Evolutionary conservation across 2,797 vertebrate genomes (phyloP), one percentile per base, ranked within the genome.

Genomic region (Chromobotia macracanthus): DNA sequence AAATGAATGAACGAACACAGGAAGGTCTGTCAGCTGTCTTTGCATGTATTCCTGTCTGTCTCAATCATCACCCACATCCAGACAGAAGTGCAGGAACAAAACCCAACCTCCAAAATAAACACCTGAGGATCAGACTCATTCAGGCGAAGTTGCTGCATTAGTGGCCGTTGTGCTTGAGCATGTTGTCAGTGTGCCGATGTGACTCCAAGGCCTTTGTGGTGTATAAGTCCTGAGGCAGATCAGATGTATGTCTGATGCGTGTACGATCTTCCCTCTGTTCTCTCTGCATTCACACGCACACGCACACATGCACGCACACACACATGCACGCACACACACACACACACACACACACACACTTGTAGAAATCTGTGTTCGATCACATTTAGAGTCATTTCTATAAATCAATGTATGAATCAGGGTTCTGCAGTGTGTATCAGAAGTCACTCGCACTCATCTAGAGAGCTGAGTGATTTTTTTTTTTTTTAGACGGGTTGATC

Each of bases 151-250:
- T 53, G 48, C 16, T 64, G 46, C 2, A 25, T 64, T 97, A 99
- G 95, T 95, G 96, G 90, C 95, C 95, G 38, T 96, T 95, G 70
- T 95, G 95, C 87, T 92, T 87, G 91, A 96, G 92, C 93, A 96
- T 95, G 89, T 96, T 95, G 80, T 96, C 96, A 87, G 96, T 94
- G 92, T 95, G 94, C 93, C 95, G 94, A 91, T 96, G 97, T 89
- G 96, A 94, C 93, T 98, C 97, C 97, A 97, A 98, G 96, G 97
- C 96, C 95, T 95, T 97, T 92, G 95, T 94, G 96, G 97, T 96
- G 95, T 95, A 97, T 90, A 95, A 96, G 94, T 99, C 97, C 96
- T 97, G 97, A 95, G 97, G 96, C 94, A 97, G 93, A 93, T 99
- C 97, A 76, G 97, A 97, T 92, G 97, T 98, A 89, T 95, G 95